Conservation (phyloP, 2,113 vertebrate genomes). For the Polypterus senegalus region DNA sequence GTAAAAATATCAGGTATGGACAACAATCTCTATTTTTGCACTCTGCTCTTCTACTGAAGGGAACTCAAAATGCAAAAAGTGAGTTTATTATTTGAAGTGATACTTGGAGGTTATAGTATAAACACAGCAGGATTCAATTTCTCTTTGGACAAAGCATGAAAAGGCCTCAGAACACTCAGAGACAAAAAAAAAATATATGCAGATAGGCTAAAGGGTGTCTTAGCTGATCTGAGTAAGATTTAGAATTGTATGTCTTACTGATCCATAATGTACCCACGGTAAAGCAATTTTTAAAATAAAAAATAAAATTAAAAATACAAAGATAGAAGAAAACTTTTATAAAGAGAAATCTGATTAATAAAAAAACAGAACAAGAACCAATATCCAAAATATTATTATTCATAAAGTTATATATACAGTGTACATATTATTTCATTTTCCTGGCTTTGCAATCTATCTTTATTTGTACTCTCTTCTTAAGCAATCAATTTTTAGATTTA, state of each 20-base stretch:
- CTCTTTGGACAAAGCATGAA: too few relatives aligned
- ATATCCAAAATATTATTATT: constrained; percentile 1
- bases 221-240: too few relatives aligned
- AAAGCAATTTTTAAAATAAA: neutral
- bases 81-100: too few relatives aligned
- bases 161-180: too few relatives aligned
- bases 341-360: neutral
- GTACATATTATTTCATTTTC: constrained; percentile 4
- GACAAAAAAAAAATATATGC: too few relatives aligned
- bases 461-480: constrained; percentile 28
- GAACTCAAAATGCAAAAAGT: too few relatives aligned
- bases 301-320: neutral
- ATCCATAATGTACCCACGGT: neutral
- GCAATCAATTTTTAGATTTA: constrained; percentile 27
- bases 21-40: too few relatives aligned
- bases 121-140: too few relatives aligned
- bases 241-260: neutral
- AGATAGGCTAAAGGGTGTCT: too few relatives aligned
- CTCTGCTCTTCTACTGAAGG: too few relatives aligned
- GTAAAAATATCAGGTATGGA: too few relatives aligned
- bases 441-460: constrained; percentile 18
- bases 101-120: too few relatives aligned
- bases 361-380: neutral
- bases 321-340: neutral
- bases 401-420: constrained; percentile 1